A percentile compares a stretch with the other conserved stretches of the same genome.
Conservation (phyloP, 2,797 vertebrate species). For the Serranus cabrilla region DNA sequence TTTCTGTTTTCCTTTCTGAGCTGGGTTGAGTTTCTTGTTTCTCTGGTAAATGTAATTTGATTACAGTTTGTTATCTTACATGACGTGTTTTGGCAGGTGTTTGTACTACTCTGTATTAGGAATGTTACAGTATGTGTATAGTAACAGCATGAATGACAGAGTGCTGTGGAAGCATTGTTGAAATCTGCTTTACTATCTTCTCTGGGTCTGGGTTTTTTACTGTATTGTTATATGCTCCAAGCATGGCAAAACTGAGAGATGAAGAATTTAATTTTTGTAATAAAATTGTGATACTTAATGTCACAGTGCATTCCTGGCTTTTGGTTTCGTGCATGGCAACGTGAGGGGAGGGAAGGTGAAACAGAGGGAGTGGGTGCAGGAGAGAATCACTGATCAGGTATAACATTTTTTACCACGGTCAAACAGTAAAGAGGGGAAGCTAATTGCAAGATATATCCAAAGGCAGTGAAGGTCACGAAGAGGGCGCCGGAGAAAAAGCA, state of each 20-base stretch:
- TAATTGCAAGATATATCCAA: slow-evolving; percentile 4
- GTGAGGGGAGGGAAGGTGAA: background rate
- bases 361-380: slow-evolving; percentile 3
- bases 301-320: slow-evolving; percentile 64
- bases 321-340: slow-evolving; percentile 36
- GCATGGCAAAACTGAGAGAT: slow-evolving; percentile 90
- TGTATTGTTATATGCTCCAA: slow-evolving; percentile 90
- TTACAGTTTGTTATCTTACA: slow-evolving; percentile 79
- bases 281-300: slow-evolving; percentile 89
- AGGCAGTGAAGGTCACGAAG: slow-evolving; percentile 42
- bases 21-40: slow-evolving; percentile 71
- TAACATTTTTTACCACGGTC: background rate
- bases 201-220: slow-evolving; percentile 88
- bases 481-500: background rate
- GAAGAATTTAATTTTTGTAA: slow-evolving; percentile 90
- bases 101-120: slow-evolving; percentile 83
- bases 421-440: background rate
- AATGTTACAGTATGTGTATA: slow-evolving; percentile 86
- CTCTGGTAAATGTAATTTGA: slow-evolving; percentile 82
- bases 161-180: slow-evolving; percentile 85
- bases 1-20: slow-evolving; percentile 68
- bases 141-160: slow-evolving; percentile 86
- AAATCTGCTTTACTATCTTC: slow-evolving; percentile 85
- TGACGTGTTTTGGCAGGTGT: slow-evolving; percentile 84
- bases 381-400: slow-evolving; percentile 3